Base-by-base conservation (phyloP, 2,113 vertebrate genomes). In the Lophochroa leadbeateri region DNA sequence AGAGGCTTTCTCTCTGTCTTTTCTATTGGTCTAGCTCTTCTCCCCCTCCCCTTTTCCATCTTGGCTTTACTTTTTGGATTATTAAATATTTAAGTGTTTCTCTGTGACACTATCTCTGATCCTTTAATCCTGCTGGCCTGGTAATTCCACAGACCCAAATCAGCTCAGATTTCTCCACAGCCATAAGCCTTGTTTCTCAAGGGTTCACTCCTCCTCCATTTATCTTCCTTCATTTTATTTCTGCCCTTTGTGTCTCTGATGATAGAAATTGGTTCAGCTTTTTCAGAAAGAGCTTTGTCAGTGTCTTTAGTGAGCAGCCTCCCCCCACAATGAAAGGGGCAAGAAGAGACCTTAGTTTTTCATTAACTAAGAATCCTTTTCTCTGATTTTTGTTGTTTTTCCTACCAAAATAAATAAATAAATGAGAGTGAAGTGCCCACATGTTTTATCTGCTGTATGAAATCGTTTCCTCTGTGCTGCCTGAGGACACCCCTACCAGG, bases 71-170 rank as follows among this genome's bases (percentile, higher is more conserved):
- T 81, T 95, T 90, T 64, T 23, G 63, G 91, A 94, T 96, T 96
- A 94, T 94, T 96, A 87, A 97, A 97, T 97, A 96, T 97, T 92
- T 95, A 96, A 94, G 78, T 96, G 78, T 96, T 91, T 97, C 89
- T 95, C 91, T 92, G 94, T 96, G 92, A 92, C 96, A 97, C 94
- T 90, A 84, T 95, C 96, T 96, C 93, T 97, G 96, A 97, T 97
- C 97, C 94, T 67, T 97, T 97, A 97, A 97, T 97, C 97, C 95
- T 88, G 77, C 93, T 97, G 96, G 53, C 94, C 96, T 97, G 93
- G 91, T 97, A 97, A 97, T 97, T 96, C 96, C 79, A 83, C 85
- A 94, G 94, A 76, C 91, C 94, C 88, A 97, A 83, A 97, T 97
- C 96, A 97, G 95, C 89, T 94, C 96, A 96, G 95, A 97, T 97